phyloP scores from a whole-genome alignment of 2,113 vertebrate genomes.

The Ifrita kowaldi region DNA sequence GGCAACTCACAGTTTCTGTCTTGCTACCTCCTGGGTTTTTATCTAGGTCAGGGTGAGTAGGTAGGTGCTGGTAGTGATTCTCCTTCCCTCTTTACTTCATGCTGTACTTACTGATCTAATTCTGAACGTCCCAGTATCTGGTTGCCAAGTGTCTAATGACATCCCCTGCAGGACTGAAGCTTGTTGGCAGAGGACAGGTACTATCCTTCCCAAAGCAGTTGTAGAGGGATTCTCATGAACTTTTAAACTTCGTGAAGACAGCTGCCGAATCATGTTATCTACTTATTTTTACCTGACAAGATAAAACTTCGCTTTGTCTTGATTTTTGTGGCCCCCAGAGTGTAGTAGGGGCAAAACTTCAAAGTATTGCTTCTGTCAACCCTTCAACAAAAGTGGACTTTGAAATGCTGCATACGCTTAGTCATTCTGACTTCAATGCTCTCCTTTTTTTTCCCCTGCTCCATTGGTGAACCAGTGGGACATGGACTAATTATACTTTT shows the following conservation, averaged over 20 bases:
- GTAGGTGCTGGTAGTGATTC: slow-evolving; percentile 16
- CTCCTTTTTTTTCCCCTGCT: not conserved
- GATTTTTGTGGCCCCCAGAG: not conserved
- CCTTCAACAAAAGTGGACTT: not conserved
- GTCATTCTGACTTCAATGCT: not conserved
- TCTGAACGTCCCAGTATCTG: not conserved
- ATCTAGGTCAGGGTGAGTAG: slow-evolving; percentile 54
- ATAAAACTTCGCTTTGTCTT: not conserved
- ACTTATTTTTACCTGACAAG: not conserved
- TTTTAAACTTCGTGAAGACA: not conserved
- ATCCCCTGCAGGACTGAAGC: not conserved
- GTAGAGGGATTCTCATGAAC: not conserved
- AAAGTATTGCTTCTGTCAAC: not conserved
- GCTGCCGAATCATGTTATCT: not conserved
- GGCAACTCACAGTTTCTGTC: not conserved
- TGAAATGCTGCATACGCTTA: not conserved
- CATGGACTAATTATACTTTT: slow-evolving; percentile 48
- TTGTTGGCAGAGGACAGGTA: not conserved
- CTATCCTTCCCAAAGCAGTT: not conserved
- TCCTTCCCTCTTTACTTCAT: not conserved
- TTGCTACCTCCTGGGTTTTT: slow-evolving; percentile 32
- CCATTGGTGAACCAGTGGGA: not conserved
- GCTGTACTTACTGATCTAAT: slow-evolving; percentile 19
- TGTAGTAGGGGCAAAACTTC: not conserved
- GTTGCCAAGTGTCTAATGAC: slow-evolving; percentile 2